Evolutionary conservation across 2,797 vertebrate species (phyloP).

Genomic region (Corythornis leucogaster): DNA sequence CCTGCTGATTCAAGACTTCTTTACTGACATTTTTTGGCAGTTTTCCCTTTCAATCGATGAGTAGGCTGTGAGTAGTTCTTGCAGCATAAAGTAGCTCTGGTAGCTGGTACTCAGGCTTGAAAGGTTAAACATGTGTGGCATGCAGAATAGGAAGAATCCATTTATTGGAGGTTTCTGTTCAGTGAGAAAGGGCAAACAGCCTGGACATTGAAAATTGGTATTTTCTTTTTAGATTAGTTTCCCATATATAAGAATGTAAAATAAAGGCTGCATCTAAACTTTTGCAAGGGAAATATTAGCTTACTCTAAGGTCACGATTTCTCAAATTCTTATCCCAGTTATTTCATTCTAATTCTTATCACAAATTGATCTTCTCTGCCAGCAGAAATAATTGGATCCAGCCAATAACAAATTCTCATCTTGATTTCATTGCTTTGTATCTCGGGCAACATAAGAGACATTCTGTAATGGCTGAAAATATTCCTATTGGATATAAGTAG

Average conservation of each 20-base stretch:
- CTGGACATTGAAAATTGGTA: neutral
- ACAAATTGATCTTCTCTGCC: slow-evolving; percentile 12
- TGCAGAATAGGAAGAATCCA: neutral
- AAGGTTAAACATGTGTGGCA: neutral
- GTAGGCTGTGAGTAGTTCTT: neutral
- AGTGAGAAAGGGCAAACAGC: neutral
- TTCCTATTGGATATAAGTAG: neutral
- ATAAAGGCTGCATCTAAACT: neutral
- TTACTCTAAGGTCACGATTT: neutral
- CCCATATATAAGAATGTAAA: neutral
- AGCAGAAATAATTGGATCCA: slow-evolving; percentile 25
- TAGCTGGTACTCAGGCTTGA: neutral
- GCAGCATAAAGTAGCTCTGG: neutral
- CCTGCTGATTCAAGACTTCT: neutral
- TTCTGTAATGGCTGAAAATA: slow-evolving; percentile 3
- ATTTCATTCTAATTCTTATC: slow-evolving; percentile 10
- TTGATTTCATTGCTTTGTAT: neutral
- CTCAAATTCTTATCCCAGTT: neutral
- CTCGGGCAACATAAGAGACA: neutral
- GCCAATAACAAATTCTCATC: neutral
- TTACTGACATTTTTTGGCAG: neutral
- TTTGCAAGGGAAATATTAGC: neutral
- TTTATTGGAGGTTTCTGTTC: neutral
- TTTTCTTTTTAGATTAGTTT: neutral
- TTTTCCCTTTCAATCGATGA: neutral